Evolutionary conservation across 1,140 invertebrate species (phyloP).

Genomic region (Sitophilus oryzae): DNA sequence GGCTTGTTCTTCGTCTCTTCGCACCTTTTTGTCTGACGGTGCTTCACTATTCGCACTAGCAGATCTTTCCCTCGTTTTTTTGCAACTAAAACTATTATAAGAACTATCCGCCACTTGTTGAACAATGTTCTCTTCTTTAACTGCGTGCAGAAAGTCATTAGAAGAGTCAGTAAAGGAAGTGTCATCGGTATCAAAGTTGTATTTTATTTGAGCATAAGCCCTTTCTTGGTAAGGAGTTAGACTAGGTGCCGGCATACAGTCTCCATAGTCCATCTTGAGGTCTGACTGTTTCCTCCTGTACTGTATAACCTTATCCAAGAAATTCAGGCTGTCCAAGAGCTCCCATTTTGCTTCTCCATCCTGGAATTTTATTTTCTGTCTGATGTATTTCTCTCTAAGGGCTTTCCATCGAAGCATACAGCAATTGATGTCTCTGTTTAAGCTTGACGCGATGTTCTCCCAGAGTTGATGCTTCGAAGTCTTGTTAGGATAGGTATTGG

Average conservation of each 20-base stretch:
- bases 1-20: constrained; percentile 11
- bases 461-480: constrained; percentile 29
- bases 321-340: constrained; percentile 29
- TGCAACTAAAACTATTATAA: constrained; percentile 11
- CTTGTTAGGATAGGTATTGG: constrained; percentile 30
- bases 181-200: constrained; percentile 15
- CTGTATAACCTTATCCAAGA: constrained; percentile 33
- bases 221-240: not conserved
- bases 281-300: constrained; percentile 29
- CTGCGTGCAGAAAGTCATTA: constrained; percentile 19
- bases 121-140: constrained; percentile 25
- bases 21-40: constrained; percentile 13
- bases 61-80: constrained; percentile 17
- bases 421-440: constrained; percentile 25
- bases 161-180: constrained; percentile 26
- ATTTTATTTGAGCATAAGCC: constrained; percentile 5
- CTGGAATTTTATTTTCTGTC: constrained; percentile 32
- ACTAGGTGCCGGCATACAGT: not conserved
- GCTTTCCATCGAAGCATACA: constrained; percentile 34
- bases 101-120: constrained; percentile 27
- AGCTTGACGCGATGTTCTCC: constrained; percentile 21
- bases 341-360: constrained; percentile 34
- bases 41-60: constrained; percentile 23
- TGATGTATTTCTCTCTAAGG: constrained; percentile 34
- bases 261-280: not conserved